Evolutionary conservation across 2,113 vertebrate species (phyloP).

Genomic region (Pelobates fuscus): DNA sequence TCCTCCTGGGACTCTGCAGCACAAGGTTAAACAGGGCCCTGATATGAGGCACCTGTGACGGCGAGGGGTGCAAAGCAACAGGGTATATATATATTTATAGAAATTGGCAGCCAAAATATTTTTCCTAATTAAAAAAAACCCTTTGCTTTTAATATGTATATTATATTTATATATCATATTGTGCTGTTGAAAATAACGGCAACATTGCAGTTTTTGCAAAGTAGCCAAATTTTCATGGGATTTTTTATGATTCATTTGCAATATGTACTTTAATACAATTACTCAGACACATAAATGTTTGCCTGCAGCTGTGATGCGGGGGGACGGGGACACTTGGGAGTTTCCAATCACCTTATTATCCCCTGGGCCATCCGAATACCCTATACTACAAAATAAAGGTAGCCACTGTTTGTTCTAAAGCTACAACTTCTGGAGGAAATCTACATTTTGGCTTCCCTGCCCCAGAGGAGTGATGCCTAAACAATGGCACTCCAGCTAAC

Average conservation of each 20-base stretch:
- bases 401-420: too few species aligned
- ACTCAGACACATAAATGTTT: neutral
- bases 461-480: too few species aligned
- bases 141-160: neutral
- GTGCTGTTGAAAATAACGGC: neutral
- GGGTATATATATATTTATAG: too few species aligned
- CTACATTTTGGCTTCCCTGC: too few species aligned
- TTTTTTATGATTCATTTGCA: neutral
- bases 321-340: neutral
- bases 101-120: neutral
- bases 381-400: too few species aligned
- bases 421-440: too few species aligned
- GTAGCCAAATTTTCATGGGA: neutral
- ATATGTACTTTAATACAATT: neutral
- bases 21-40: too few species aligned
- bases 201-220: neutral
- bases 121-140: neutral
- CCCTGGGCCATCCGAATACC: too few species aligned
- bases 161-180: slow-evolving; percentile 12
- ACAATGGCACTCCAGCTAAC: too few species aligned
- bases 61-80: too few species aligned
- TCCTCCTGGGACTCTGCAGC: too few species aligned
- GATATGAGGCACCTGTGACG: too few species aligned
- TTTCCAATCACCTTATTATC: neutral
- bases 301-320: neutral